These are phyloP conservation scores for Desoria tigrina DNA, from an alignment of 2,888 invertebrate genomes.

Conservation along the genomic window DNA sequence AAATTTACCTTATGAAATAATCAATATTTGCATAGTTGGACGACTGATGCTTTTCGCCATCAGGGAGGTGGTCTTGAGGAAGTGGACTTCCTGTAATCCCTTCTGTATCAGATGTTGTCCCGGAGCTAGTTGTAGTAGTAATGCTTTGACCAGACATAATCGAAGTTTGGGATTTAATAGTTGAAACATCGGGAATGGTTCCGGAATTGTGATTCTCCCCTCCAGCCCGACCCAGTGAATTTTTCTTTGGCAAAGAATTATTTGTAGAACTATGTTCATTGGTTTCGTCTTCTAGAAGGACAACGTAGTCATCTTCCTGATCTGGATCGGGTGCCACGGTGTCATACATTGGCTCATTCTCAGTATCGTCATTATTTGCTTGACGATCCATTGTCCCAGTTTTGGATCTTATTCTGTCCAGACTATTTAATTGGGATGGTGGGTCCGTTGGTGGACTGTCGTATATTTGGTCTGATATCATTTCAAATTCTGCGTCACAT, in stretches of 20 bases:
- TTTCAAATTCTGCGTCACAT: constrained; percentile 50
- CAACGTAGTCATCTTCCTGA: constrained; percentile 70
- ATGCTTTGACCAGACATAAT: constrained; percentile 54
- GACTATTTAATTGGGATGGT: constrained; percentile 9
- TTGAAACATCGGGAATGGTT: constrained; percentile 36
- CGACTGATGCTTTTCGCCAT: constrained; percentile 55
- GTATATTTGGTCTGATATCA: constrained; percentile 50
- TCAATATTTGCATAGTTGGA: constrained; percentile 92
- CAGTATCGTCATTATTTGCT: constrained; percentile 27
- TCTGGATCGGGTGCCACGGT: constrained; percentile 61
- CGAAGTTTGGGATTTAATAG: constrained; percentile 54
- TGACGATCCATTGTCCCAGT: constrained; percentile 37
- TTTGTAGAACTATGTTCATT: constrained; percentile 37
- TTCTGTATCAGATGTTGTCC: constrained; percentile 54
- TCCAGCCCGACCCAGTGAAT: constrained; percentile 39
- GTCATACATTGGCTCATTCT: constrained; percentile 59
- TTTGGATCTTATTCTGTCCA: too few species aligned
- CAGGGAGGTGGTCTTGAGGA: constrained; percentile 51
- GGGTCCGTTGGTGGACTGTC: constrained; percentile 49
- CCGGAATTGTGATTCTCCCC: constrained; percentile 6
- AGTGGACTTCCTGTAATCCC: constrained; percentile 52
- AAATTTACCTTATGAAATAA: constrained; percentile 82
- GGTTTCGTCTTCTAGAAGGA: constrained; percentile 60
- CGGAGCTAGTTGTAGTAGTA: constrained; percentile 53
- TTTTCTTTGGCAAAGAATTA: constrained; percentile 41